These are phyloP conservation scores for Doryteuthis pealeii DNA, from an alignment of 1,140 invertebrate species.

Conservation along the genomic window DNA sequence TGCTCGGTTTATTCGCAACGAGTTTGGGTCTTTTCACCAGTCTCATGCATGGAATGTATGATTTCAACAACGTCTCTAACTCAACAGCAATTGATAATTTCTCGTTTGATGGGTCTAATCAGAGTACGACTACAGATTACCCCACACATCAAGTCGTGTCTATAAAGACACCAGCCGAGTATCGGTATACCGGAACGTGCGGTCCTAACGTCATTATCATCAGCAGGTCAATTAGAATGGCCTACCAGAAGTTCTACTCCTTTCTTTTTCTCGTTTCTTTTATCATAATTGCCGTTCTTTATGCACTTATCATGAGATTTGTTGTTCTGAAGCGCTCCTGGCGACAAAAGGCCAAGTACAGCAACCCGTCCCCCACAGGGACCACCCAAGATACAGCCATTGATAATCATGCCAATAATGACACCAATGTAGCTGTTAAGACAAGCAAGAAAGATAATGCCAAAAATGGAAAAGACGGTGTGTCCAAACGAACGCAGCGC, in stretches of 20 bases:
- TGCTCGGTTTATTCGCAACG: conserved; percentile 43
- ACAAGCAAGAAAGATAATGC: background rate
- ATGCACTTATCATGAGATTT: conserved; percentile 47
- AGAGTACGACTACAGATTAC: background rate
- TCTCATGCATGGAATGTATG: conserved; percentile 41
- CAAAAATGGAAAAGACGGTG: conserved; percentile 17
- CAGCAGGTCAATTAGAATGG: conserved; percentile 23
- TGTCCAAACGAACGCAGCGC: conserved; percentile 22
- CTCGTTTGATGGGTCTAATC: too few relatives aligned
- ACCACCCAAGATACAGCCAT: conserved; percentile 24
- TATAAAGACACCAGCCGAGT: too few relatives aligned
- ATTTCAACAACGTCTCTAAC: conserved; percentile 7
- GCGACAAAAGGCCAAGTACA: conserved; percentile 26
- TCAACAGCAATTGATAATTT: too few relatives aligned
- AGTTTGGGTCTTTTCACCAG: conserved; percentile 47
- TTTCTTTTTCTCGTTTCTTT: conserved; percentile 46
- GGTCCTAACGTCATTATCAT: conserved; percentile 30
- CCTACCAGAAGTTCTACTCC: conserved; percentile 45
- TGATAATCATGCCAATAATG: conserved; percentile 25
- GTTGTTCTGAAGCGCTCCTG: conserved; percentile 33
- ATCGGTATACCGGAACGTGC: conserved; percentile 29
- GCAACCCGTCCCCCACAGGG: conserved; percentile 10
- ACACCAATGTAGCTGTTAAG: background rate
- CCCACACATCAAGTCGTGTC: background rate
- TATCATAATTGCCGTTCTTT: conserved; percentile 44